phyloP scores from a whole-genome alignment of 2,888 invertebrate species.

The Brachyptera putata region DNA sequence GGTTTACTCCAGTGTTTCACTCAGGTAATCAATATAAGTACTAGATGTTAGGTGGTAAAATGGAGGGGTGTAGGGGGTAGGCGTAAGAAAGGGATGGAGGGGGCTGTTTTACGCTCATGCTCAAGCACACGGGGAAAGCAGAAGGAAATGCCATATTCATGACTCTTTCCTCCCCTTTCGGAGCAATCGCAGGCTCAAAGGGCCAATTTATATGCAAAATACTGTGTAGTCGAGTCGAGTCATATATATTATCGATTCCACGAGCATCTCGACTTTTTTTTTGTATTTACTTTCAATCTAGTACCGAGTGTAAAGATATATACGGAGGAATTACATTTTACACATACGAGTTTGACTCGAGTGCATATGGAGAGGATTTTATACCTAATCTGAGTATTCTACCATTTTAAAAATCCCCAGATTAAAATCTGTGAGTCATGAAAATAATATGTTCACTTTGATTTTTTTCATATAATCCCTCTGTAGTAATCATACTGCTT shows the following conservation, averaged over 20 bases:
- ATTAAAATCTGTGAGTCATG: background rate
- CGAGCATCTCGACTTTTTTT: slow-evolving; percentile 15
- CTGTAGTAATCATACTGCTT: no score
- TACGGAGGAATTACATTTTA: background rate
- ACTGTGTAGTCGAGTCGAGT: slow-evolving; percentile 16
- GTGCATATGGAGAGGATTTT: background rate
- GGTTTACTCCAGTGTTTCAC: slow-evolving; percentile 19
- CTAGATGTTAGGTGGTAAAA: slow-evolving; percentile 12
- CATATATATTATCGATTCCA: slow-evolving; percentile 20
- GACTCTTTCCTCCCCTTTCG: slow-evolving; percentile 18
- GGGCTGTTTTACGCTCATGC: slow-evolving; percentile 17
- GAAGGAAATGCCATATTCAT: slow-evolving; percentile 23
- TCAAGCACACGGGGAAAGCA: slow-evolving; percentile 18
- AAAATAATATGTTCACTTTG: background rate
- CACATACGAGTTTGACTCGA: background rate
- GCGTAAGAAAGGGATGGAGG: background rate
- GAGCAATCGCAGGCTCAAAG: slow-evolving; percentile 19
- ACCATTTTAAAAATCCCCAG: background rate
- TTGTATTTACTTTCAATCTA: slow-evolving; percentile 22
- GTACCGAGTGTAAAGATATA: background rate
- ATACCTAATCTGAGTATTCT: background rate
- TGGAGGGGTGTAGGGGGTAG: background rate
- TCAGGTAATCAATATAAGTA: slow-evolving; percentile 22
- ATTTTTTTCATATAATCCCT: no score
- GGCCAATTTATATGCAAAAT: slow-evolving; percentile 23